A percentile compares a stretch with the other conserved stretches of the same genome.
Evolutionary conservation across 2,113 vertebrate species (phyloP).

Genomic region (Semnornis frantzii): DNA sequence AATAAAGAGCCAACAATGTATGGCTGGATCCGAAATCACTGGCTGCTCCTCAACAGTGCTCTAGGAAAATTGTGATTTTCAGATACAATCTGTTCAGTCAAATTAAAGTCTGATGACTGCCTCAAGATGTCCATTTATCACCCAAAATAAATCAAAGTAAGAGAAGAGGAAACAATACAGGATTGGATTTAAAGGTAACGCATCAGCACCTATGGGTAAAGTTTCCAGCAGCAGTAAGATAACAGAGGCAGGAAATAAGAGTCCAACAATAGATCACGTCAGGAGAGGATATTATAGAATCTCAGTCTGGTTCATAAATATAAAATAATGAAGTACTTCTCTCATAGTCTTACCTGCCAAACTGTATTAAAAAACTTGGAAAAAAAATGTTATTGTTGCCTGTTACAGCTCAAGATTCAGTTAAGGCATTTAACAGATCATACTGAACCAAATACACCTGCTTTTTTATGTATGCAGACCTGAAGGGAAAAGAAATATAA

Average conservation of each 20-base stretch:
- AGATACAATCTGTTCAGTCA: slow-evolving; percentile 55
- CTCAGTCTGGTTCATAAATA: slow-evolving; percentile 44
- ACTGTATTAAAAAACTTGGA: neutral
- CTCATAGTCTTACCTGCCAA: slow-evolving; percentile 11
- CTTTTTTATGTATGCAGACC: neutral
- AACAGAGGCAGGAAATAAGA: slow-evolving; percentile 56
- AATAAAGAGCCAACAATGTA: slow-evolving; percentile 12
- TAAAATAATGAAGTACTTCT: slow-evolving; percentile 20
- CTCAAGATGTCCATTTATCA: slow-evolving; percentile 60
- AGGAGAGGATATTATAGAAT: slow-evolving; percentile 66
- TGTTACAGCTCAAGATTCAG: neutral
- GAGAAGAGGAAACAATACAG: slow-evolving; percentile 32
- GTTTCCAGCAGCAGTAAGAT: slow-evolving; percentile 54
- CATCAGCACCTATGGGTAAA: slow-evolving; percentile 37
- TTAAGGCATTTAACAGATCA: neutral
- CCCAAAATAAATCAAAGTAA: slow-evolving; percentile 41
- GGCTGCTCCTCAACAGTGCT: neutral
- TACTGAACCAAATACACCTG: neutral
- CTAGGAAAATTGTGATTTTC: slow-evolving; percentile 48
- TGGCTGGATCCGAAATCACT: slow-evolving; percentile 32
- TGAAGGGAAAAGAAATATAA: neutral
- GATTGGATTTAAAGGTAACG: slow-evolving; percentile 21
- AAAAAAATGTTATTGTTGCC: neutral
- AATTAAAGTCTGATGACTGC: slow-evolving; percentile 63
- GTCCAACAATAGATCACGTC: slow-evolving; percentile 42